Base-by-base conservation (phyloP, 2,113 vertebrate genomes). In the Leptosomus discolor region DNA sequence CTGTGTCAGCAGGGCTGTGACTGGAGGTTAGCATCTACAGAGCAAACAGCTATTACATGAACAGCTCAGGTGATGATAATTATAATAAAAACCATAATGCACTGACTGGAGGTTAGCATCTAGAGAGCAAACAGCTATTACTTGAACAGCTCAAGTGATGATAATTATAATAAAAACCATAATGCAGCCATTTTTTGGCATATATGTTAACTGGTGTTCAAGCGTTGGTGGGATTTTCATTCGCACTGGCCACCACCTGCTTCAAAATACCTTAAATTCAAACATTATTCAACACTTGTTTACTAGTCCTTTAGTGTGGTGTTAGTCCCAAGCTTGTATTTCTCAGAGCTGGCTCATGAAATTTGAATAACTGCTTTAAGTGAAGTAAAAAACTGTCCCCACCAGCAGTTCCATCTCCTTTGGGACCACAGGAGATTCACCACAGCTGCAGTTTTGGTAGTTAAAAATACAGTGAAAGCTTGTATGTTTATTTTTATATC, bases 1-100 rank as follows among this genome's bases (percentile, higher is more conserved):
- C 32, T 60, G 24, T n/a, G 34, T 11, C 2, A 0, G 50, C 37
- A 57, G 11, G 29, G 32, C 41, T 54, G 11, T 1, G 0, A 21
- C 16, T 45, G 27, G 41, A 63, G 29, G 36, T 20, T 24, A 19
- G 34, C 36, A 29, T 23, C 7, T 60, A 30, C 32, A 80, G 43
- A 46, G 41, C 48, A 46, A 83, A 63, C 30, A 90, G 46, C 61
- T 53, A 6, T 14, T 53, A 45, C 8, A 24, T 5, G 9, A 84
- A 36, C 22, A 27, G 24, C 63, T 73, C 46, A 53, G 34, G 29
- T 20, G 50, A 68, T 39, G n/a, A n/a, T n/a, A n/a, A n/a, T n/a
- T n/a, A n/a, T n/a, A n/a, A n/a, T 87, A 15, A 63, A 81, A 46
- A 9, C 4, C 8, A 56, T 6, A 61, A 61, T 6, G 15, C 41